Evolutionary conservation across 2,888 invertebrate genomes (phyloP).

Genomic region (Lasius fuliginosus): DNA sequence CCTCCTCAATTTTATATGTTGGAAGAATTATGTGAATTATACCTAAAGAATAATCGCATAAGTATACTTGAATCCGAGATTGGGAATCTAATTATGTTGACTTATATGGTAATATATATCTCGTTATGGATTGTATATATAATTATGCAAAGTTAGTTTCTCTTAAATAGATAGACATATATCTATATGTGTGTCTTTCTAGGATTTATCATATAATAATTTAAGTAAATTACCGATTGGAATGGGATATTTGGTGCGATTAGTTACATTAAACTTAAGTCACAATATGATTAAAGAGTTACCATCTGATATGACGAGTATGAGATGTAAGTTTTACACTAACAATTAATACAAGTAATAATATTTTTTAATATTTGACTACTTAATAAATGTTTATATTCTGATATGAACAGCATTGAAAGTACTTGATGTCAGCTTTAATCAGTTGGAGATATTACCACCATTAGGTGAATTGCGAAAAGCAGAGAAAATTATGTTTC

Average conservation of each 20-base stretch:
- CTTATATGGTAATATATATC: constrained; percentile 89
- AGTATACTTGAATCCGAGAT: constrained; percentile 90
- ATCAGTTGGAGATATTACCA: constrained; percentile 90
- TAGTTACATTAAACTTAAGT: constrained; percentile 91
- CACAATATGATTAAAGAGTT: constrained; percentile 92
- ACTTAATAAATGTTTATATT: constrained; percentile 31
- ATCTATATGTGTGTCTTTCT: constrained; percentile 50
- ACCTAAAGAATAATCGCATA: constrained; percentile 92
- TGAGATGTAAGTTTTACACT: constrained; percentile 91
- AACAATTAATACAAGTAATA: not conserved
- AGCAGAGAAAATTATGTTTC: constrained; percentile 92
- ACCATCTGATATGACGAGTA: constrained; percentile 93
- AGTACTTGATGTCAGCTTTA: constrained; percentile 92
- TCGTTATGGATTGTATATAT: not conserved
- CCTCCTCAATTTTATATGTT: constrained; percentile 91
- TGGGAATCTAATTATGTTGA: constrained; percentile 93
- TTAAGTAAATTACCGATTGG: constrained; percentile 92
- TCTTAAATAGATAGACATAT: not conserved
- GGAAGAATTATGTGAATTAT: constrained; percentile 90
- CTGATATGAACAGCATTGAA: constrained; percentile 88
- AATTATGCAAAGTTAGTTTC: not conserved
- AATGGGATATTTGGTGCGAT: constrained; percentile 93
- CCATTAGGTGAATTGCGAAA: constrained; percentile 91
- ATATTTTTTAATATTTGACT: not conserved
- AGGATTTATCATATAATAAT: constrained; percentile 94